Evolutionary conservation across 1,140 invertebrate genomes (phyloP).

Genomic region (Copidosoma floridanum): DNA sequence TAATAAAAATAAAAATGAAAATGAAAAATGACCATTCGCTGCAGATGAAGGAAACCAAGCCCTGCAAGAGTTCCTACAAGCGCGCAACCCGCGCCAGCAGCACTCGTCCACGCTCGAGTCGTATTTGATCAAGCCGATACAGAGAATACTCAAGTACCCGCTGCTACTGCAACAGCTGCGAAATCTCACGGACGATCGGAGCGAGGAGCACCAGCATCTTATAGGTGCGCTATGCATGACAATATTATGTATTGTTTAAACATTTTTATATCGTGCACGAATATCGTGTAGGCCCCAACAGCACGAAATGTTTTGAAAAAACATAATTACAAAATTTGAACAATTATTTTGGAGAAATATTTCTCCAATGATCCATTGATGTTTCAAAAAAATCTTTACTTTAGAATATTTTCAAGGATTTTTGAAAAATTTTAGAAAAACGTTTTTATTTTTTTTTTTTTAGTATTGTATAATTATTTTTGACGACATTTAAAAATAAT

Average conservation of each 20-base stretch:
- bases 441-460: slow-evolving; percentile 12
- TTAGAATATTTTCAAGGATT: no score
- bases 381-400: no score
- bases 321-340: no score
- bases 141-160: slow-evolving; percentile 97
- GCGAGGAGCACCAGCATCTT: slow-evolving; percentile 92
- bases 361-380: no score
- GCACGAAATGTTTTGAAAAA: no score
- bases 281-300: no score
- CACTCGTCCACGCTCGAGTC: slow-evolving; percentile 96
- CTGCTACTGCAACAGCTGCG: slow-evolving; percentile 91
- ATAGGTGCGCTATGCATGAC: slow-evolving; percentile 62
- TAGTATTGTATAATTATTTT: neutral
- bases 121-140: slow-evolving; percentile 98
- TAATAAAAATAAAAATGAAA: no score
- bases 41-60: slow-evolving; percentile 93
- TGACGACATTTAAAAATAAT: neutral
- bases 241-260: no score
- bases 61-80: slow-evolving; percentile 89
- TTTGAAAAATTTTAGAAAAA: no score
- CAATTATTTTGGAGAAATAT: no score
- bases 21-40: no score
- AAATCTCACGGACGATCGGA: slow-evolving; percentile 87
- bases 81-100: slow-evolving; percentile 91
- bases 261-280: no score